phyloP scores from a whole-genome alignment of 1,140 invertebrate species.

The Antheraea pernyi region DNA sequence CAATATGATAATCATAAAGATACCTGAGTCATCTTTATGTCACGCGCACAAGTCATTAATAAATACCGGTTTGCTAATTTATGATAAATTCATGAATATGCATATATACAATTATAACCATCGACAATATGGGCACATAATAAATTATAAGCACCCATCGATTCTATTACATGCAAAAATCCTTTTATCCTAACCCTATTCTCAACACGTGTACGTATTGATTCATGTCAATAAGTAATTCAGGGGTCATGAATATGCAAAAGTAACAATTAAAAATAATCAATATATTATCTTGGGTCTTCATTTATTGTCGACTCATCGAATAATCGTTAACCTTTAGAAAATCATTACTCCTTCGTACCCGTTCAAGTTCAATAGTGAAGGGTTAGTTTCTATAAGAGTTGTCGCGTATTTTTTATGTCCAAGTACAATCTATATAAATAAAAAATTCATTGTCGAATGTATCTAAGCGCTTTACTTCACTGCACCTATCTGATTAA shows the following conservation, averaged over 20 bases:
- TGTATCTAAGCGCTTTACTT: too few species aligned
- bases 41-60: constrained; percentile 9
- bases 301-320: constrained; percentile 47
- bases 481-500: too few species aligned
- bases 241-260: constrained; percentile 68
- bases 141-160: constrained; percentile 10
- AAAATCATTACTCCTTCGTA: background rate
- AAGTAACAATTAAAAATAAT: constrained; percentile 62
- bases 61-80: constrained; percentile 26
- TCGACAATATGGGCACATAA: constrained; percentile 3
- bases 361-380: background rate
- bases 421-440: too few species aligned
- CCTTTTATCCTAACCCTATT: constrained; percentile 22
- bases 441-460: too few species aligned
- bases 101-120: constrained; percentile 37
- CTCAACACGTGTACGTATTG: constrained; percentile 19
- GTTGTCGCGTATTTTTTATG: background rate
- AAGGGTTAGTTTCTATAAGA: background rate
- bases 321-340: constrained; percentile 27
- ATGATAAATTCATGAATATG: constrained; percentile 64
- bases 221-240: constrained; percentile 36
- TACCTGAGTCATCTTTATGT: background rate
- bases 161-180: constrained; percentile 15
- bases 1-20: background rate
- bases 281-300: constrained; percentile 49